Base-by-base conservation (phyloP, 2,888 invertebrate species). In the Hololepta plana region DNA sequence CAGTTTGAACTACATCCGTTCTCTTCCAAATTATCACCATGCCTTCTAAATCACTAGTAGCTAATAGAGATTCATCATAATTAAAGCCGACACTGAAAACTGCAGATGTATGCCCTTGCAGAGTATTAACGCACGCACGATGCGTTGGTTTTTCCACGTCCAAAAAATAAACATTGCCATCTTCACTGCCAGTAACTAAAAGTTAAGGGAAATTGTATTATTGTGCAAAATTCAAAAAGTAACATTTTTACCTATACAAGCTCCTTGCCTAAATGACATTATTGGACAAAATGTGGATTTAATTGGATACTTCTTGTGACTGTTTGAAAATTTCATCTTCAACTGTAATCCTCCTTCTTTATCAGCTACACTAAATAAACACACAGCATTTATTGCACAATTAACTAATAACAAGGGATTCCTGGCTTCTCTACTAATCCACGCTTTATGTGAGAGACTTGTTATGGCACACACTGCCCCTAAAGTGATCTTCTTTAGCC, bases 1-100 rank as follows among this genome's bases (percentile, higher is more conserved):
- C n/a, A n/a, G n/a, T n/a, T n/a, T n/a, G n/a, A n/a, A n/a, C n/a
- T n/a, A n/a, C n/a, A n/a, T n/a, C n/a, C n/a, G 40, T 51, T 30
- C 70, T 54, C 29, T 69, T 62, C 80, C 80, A 80, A 30, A 80
- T 64, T 44, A 80, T 79, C 36, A 80, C 72, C 32, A 77, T 64
- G 1, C 79, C 85, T 37, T 77, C 68, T 27, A 73, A 60, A 60
- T 87, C 87, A 47, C 80, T 79, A 15, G 81, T 79, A 19, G 85
- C 85, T 33, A 87, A 58, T 37, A 84, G 60, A 44, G 79, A 77
- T 59, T 87, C 85, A 52, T 85, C 81, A 55, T 81, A 81, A 55
- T 84, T 85, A 54, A 87, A 85, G 39, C 75, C 73, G 14, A 85
- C 74, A 27, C 82, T 79, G 11, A 84, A 56, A 27, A 84, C 80